A percentile compares a stretch with the other conserved stretches of the same genome.
Evolutionary conservation across 2,888 invertebrate genomes (phyloP).

Genomic region (Nymphalis polychloros): DNA sequence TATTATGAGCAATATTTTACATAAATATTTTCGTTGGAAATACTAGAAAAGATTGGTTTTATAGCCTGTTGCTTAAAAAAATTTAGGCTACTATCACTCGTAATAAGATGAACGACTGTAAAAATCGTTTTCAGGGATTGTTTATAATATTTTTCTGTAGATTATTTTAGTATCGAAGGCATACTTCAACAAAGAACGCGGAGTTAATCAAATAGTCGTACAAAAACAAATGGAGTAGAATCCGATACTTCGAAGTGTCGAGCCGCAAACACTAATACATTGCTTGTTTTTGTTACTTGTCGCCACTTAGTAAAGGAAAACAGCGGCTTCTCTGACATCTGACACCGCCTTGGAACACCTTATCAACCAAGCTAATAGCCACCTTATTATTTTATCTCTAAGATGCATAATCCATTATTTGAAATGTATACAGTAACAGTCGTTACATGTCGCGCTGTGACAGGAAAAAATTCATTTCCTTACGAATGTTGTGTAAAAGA

Average conservation of each 20-base stretch:
- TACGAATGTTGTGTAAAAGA: constrained; percentile 55
- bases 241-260: constrained; percentile 50
- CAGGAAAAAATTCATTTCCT: constrained; percentile 56
- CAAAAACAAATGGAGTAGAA: constrained; percentile 43
- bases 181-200: constrained; percentile 7
- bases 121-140: background rate
- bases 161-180: background rate
- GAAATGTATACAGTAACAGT: constrained; percentile 47
- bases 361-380: constrained; percentile 18
- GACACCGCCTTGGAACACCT: constrained; percentile 46
- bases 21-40: too few relatives aligned
- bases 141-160: background rate
- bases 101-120: background rate
- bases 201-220: constrained; percentile 25
- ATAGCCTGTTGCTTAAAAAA: too few relatives aligned
- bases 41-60: too few relatives aligned
- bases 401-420: constrained; percentile 9
- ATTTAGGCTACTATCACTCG: too few relatives aligned
- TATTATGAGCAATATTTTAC: too few relatives aligned
- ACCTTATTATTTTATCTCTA: constrained; percentile 15
- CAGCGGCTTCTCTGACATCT: constrained; percentile 61
- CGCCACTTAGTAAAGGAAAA: constrained; percentile 62
- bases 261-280: constrained; percentile 56
- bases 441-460: constrained; percentile 62
- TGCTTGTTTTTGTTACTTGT: constrained; percentile 73